Conservation (phyloP, 2,113 vertebrate genomes). For the Dipodomys spectabilis region DNA sequence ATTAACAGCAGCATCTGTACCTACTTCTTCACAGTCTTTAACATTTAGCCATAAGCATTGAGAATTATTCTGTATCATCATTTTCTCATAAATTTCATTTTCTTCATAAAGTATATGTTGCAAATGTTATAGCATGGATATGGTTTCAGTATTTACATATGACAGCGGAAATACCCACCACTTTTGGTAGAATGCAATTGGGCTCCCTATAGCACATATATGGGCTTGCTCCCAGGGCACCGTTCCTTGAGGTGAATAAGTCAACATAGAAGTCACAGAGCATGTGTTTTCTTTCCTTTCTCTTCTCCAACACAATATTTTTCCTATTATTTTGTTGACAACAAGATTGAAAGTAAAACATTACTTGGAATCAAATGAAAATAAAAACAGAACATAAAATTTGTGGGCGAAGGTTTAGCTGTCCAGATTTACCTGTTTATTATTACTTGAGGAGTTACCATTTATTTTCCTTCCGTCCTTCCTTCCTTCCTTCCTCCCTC, state of each 20-base stretch:
- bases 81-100: neutral
- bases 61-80: neutral
- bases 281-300: neutral
- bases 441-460: too few relatives aligned
- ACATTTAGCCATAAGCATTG: neutral
- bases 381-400: too few relatives aligned
- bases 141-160: neutral
- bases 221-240: fast-evolving
- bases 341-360: too few relatives aligned
- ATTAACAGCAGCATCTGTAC: slow-evolving; percentile 1
- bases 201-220: fast-evolving
- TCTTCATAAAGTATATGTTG: neutral
- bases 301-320: neutral
- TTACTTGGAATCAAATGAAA: too few relatives aligned
- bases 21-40: neutral
- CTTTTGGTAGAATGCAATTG: neutral
- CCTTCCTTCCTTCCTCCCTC: too few relatives aligned
- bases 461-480: too few relatives aligned
- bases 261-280: neutral
- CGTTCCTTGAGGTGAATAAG: neutral
- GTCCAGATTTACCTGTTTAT: too few relatives aligned
- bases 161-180: neutral
- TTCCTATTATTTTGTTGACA: too few relatives aligned
- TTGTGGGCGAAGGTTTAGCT: too few relatives aligned
- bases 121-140: neutral